Conservation (phyloP, 2,113 vertebrate genomes). For the Turnix velox region DNA sequence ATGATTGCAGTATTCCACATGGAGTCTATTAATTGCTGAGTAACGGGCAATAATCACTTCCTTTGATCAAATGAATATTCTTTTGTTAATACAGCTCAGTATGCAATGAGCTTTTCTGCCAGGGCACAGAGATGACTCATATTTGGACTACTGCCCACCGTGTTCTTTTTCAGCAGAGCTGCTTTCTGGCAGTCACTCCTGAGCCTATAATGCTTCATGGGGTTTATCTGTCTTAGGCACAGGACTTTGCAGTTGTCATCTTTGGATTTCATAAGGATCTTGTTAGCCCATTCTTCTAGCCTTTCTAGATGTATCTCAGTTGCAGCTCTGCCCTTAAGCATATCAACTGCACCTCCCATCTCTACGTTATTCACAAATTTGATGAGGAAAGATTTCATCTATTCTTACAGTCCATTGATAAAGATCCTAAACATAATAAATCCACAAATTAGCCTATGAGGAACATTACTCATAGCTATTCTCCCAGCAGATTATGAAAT, state of each 20-base stretch:
- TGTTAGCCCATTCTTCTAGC: not conserved
- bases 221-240: not conserved
- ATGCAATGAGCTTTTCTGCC: not conserved
- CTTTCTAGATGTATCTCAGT: not conserved
- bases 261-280: not conserved
- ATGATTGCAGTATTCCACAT: not conserved
- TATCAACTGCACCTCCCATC: fast-evolving
- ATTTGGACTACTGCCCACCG: not conserved
- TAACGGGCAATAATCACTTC: not conserved
- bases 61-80: not conserved
- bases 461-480: not conserved
- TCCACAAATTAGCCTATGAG: not conserved
- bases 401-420: not conserved
- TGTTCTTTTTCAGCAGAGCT: not conserved
- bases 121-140: not conserved
- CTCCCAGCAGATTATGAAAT: not conserved
- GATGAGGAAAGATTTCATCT: not conserved
- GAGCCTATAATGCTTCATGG: not conserved
- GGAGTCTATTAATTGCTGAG: not conserved
- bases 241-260: not conserved
- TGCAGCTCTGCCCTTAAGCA: not conserved
- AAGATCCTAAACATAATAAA: not conserved
- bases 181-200: not conserved
- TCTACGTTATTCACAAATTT: not conserved
- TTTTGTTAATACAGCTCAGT: not conserved